Evolutionary conservation across 2,113 vertebrate genomes (phyloP).

Genomic region (Ancistrus triradiatus): DNA sequence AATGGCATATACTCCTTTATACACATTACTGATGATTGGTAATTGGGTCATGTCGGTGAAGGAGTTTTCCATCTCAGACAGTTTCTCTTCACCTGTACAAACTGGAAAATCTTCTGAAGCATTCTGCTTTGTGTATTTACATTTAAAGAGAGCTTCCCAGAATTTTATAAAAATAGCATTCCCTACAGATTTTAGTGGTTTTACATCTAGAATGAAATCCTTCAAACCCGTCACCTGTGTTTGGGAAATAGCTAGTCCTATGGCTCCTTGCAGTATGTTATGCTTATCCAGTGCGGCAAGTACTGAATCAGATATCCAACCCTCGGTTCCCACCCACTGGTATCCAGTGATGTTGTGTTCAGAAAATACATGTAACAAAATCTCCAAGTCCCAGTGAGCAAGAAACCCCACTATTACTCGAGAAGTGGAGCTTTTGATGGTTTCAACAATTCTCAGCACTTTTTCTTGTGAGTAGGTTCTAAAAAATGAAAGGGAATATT

Average conservation of each 20-base stretch:
- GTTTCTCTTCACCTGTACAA: conserved; percentile 45
- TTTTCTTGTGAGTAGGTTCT: conserved; percentile 55
- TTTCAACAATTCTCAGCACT: conserved; percentile 54
- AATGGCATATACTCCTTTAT: conserved; percentile 49
- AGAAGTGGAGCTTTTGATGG: conserved; percentile 59
- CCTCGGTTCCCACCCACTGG: conserved; percentile 70
- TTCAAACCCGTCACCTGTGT: conserved; percentile 54
- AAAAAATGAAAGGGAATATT: conserved; percentile 54
- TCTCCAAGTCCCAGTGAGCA: conserved; percentile 51
- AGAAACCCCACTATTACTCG: conserved; percentile 63
- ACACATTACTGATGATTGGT: conserved; percentile 48
- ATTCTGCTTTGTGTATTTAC: conserved; percentile 13
- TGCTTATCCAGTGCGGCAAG: conserved; percentile 44
- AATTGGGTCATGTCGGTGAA: conserved; percentile 50
- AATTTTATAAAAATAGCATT: conserved; percentile 43
- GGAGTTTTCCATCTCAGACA: conserved; percentile 37
- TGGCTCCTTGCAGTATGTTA: conserved; percentile 58
- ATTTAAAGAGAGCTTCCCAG: conserved; percentile 50
- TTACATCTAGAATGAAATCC: conserved; percentile 61
- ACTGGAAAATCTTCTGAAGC: neutral
- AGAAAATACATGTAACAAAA: conserved; percentile 53
- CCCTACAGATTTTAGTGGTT: conserved; percentile 54
- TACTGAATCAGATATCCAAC: conserved; percentile 60
- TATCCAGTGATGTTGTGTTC: conserved; percentile 60
- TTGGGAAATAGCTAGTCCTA: conserved; percentile 64